Base-by-base conservation (phyloP, 2,113 vertebrate genomes). In the Chascanopsetta lugubris region DNA sequence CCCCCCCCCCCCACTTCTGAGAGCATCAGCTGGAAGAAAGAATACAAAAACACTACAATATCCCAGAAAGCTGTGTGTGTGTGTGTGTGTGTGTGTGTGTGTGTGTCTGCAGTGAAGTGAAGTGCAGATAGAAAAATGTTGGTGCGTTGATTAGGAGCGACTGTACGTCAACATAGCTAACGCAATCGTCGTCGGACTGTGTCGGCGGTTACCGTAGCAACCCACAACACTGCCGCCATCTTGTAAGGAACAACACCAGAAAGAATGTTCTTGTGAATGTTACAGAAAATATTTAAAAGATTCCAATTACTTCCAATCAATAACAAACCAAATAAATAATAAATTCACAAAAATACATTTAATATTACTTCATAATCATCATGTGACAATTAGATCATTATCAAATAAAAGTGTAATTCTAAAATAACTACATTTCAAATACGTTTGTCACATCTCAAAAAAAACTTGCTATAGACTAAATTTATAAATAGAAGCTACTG, bases 11-110 rank as follows among this genome's bases (percentile, higher is more conserved):
- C 27, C 48, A 5, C 62, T 61, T 53, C 64, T 12, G 53, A 70
- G 69, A 82, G 77, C 74, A 69, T 89, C 86, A 90, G 80, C 84
- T 87, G 63, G 74, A 79, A 83, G 80, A 77, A 65, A 26, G 67
- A 64, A 72, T 61, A 79, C 77, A 65, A 26, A 69, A 64, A 72
- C 63, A 79, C 77, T 74, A 60, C 71, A 71, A 74, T 75, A 51
- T 79, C 82, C 54, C 72, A 64, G 64, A 60, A 82, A 74, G 72
- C 68, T 18, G n/a, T 25, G 34, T 5, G 47, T 64, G 57, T 53
- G 72, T 53, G 40, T 49, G 53, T 56, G 61, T 45, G 50, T 61
- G 46, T 50, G 67, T 61, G 73, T 67, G 32, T 60, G 60, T 50
- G 56, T 46, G 56, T 58, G 55, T 62, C 10, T 69, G 29, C 27